Percentiles rank a stretch among this genome's conserved stretches.
These are phyloP conservation scores for Todiramphus chloris DNA, from an alignment of 2,113 vertebrate species.

Conservation along the genomic window DNA sequence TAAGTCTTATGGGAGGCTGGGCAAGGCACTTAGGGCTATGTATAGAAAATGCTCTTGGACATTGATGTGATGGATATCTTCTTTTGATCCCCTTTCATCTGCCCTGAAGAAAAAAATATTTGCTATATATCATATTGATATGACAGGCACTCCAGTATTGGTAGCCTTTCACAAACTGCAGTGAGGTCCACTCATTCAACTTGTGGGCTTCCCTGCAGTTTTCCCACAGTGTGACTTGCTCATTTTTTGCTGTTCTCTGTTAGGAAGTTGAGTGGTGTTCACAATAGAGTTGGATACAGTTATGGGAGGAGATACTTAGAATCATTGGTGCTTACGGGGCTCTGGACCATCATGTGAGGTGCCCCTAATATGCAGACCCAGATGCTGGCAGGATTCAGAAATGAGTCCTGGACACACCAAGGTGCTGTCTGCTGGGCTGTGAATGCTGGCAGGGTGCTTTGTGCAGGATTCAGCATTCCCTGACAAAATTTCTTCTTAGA, in stretches of 20 bases:
- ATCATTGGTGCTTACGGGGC: not conserved
- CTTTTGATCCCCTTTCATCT: not conserved
- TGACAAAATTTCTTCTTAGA: not conserved
- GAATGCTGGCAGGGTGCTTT: not conserved
- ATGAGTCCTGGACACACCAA: not conserved
- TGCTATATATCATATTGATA: not conserved
- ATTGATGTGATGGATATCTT: not conserved
- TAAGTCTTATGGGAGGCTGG: not conserved
- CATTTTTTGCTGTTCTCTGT: not conserved
- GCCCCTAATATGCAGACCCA: not conserved
- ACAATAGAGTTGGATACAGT: not conserved
- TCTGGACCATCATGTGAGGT: accelerated
- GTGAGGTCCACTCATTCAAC: not conserved
- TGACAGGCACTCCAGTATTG: not conserved
- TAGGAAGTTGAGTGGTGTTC: not conserved
- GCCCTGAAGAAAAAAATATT: not conserved
- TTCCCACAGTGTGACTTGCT: not conserved
- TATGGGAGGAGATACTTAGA: not conserved
- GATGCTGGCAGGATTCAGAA: not conserved
- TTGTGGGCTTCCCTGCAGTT: not conserved
- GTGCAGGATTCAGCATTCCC: not conserved
- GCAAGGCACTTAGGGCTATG: not conserved
- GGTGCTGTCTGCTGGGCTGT: not conserved
- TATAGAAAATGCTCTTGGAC: not conserved
- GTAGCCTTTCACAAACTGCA: not conserved